phyloP scores from a whole-genome alignment of 2,888 invertebrate species.

The Cephus sareptanus region DNA sequence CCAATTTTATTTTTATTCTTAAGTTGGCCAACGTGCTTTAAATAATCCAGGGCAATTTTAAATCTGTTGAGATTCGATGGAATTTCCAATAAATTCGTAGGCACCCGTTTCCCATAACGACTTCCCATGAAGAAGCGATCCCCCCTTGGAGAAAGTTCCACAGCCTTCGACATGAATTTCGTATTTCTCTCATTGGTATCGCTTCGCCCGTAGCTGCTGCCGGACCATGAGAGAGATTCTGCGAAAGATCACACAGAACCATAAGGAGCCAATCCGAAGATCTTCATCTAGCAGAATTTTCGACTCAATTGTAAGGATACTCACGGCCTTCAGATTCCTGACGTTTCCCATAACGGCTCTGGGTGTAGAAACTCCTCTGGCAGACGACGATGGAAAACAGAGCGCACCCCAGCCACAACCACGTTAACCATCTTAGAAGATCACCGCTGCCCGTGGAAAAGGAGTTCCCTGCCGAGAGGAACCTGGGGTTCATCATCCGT shows the following conservation, averaged over 20 bases:
- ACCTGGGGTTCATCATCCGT: not conserved
- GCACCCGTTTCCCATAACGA: constrained; percentile 59
- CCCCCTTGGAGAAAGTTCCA: constrained; percentile 46
- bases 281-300: not conserved
- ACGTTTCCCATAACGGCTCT: constrained; percentile 52
- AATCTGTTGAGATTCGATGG: not conserved
- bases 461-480: not conserved
- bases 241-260: not conserved
- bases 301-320: constrained; percentile 15
- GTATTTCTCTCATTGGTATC: constrained; percentile 17
- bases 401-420: constrained; percentile 47
- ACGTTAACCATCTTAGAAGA: constrained; percentile 18
- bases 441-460: not conserved
- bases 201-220: constrained; percentile 53
- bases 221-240: constrained; percentile 37
- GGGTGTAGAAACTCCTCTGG: constrained; percentile 45
- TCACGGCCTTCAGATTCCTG: constrained; percentile 39
- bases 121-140: constrained; percentile 59
- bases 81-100: not conserved
- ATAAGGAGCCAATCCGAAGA: not conserved
- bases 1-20: not conserved
- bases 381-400: constrained; percentile 43
- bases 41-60: not conserved
- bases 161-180: constrained; percentile 28
- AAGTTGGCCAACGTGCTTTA: not conserved